Base-by-base conservation (phyloP, 2,797 vertebrate genomes). In the Petrocephalus schoutedeni region DNA sequence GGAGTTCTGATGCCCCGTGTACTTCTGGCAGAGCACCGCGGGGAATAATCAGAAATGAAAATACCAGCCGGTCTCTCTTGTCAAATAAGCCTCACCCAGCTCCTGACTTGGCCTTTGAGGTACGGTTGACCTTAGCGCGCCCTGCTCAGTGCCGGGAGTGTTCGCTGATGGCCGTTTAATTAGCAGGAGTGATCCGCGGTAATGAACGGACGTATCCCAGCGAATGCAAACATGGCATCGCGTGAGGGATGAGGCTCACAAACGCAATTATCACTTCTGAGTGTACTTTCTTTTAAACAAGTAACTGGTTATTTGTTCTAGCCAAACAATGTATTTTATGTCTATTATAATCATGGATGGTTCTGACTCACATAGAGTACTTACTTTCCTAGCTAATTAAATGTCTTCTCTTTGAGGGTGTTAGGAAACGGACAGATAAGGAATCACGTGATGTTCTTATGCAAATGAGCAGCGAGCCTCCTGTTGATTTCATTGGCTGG, bases 31-130 rank as follows among this genome's bases (percentile, higher is more conserved):
- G 36, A 53, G 80, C 19, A 83, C 16, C 8, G 4, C 7, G 53
- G 49, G 41, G 41, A 83, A n/a, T 53, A 83, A 23, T 19, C 80
- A 5, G 80, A 21, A 83, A 83, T 51, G n/a, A 83, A 83, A 83
- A 83, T 83, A 53, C 36, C 71, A 83, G n/a, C 19, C 45, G n/a
- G 80, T 51, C 80, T 53, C 71, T 83, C 80, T 83, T 83, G 80
- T 53, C 45, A 23, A 53, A 77, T 77, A 9, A n/a, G 16, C 71
- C 71, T 45, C 19, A 16, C 8, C 53, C 2, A 0, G 23, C 84
- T 57, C 16, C 54, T 1, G 28, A 57, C 32, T 57, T 58, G 53
- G 84, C 9, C 84, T 85, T 23, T 23, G 41, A 53, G 80, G 45
- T 28, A 51, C 51, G 45, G 36, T 1, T 21, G 80, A 83, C 32